Evolutionary conservation across 2,113 vertebrate genomes (phyloP).

Genomic region (Micronycteris hirsuta): DNA sequence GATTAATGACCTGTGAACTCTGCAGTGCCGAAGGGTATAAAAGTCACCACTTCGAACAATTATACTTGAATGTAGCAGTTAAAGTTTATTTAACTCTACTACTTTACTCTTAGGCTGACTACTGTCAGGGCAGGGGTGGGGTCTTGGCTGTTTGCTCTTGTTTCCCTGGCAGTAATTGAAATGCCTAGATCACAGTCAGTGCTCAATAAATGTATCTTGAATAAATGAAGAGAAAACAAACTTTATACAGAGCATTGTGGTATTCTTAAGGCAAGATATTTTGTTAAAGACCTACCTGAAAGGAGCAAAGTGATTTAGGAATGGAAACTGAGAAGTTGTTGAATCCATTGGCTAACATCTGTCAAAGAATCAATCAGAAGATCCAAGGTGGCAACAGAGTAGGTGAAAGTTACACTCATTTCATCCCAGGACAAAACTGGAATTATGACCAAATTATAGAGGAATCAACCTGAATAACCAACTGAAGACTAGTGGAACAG

Average conservation of each 20-base stretch:
- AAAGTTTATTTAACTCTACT: not conserved
- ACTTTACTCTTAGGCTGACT: not conserved
- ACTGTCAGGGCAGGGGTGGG: not conserved
- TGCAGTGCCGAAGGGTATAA: not conserved
- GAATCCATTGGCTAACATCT: not conserved
- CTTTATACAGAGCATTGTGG: not conserved
- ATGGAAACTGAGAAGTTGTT: not conserved
- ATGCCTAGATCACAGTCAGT: not conserved
- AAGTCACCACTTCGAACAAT: not conserved
- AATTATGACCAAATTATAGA: not conserved
- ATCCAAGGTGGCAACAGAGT: not conserved
- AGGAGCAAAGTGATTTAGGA: not conserved
- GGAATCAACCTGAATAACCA: not conserved
- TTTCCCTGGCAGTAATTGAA: not conserved
- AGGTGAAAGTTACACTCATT: not conserved
- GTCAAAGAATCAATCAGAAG: not conserved
- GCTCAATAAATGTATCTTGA: not conserved
- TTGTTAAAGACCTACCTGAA: slow-evolving; percentile 3
- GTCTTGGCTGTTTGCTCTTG: not conserved
- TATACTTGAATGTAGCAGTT: not conserved
- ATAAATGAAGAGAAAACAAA: not conserved
- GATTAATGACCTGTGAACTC: slow-evolving; percentile 62
- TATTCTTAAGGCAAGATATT: slow-evolving; percentile 12
- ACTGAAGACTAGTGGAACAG: not conserved
- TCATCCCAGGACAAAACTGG: not conserved